These are phyloP conservation scores for Oasisia sp. DNA, from an alignment of 2,888 invertebrate genomes.

Conservation along the genomic window DNA sequence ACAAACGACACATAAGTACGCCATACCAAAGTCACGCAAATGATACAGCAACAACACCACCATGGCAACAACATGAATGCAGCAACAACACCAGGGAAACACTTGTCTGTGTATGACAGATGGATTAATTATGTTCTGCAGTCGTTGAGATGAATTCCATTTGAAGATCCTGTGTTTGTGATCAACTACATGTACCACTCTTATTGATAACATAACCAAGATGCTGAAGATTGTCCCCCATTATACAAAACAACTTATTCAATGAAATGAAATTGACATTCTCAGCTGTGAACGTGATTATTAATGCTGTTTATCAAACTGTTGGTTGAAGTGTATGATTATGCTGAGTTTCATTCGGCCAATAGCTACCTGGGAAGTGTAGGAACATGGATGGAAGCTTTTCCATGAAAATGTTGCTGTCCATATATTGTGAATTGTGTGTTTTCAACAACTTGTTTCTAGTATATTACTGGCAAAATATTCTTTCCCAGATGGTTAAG, in stretches of 20 bases:
- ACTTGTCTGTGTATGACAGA: not conserved
- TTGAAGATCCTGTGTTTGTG: not conserved
- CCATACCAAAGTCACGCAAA: not conserved
- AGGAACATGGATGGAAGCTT: no score
- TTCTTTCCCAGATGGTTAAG: no score
- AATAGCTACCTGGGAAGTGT: no score
- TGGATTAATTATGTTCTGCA: not conserved
- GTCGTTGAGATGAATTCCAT: not conserved
- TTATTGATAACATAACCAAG: not conserved
- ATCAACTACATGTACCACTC: not conserved
- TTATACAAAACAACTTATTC: not conserved
- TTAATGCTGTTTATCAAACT: no score
- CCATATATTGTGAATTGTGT: no score
- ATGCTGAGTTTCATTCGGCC: no score
- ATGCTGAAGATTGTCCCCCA: not conserved
- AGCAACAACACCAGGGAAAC: slow-evolving; percentile 7
- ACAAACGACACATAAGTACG: slow-evolving; percentile 23
- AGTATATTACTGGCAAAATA: no score
- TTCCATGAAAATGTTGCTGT: no score
- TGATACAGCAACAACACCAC: not conserved
- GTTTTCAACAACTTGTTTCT: no score
- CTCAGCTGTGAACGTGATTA: no score
- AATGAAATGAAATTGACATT: no score
- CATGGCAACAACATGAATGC: not conserved
- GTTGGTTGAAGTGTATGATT: no score